Base-by-base conservation (phyloP, 1,140 invertebrate species). In the Diachasma alloeum region DNA sequence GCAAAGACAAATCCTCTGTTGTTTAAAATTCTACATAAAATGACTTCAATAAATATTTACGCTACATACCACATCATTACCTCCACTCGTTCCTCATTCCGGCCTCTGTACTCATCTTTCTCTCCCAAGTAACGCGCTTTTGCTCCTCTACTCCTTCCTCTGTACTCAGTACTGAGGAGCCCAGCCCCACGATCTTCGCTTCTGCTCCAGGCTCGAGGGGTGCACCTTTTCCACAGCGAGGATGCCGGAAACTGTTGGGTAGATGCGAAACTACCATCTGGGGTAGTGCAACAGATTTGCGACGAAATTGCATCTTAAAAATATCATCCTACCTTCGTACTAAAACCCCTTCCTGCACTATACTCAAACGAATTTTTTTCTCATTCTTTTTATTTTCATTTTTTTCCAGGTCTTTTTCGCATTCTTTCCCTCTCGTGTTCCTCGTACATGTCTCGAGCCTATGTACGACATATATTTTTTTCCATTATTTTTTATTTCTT, bases 241-340 rank as follows among this genome's bases (percentile, higher is more conserved):
- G 76, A 77, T 77, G 78, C 72, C 37, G 78, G 59, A 77, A 77
- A 77, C 75, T 19, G 75, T 56, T 71, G 74, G 37, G 63, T 39
- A 69, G 75, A 72, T 53, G 68, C 37, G 46, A 72, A 42, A 31
- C 81, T 74, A 82, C 78, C 83, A 86, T 83, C 82, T 85, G 85
- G 48, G 17, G n/a, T 80, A 80, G 80, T 84, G 81, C 80, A 81
- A 82, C 80, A 86, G 83, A 87, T 87, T 86, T 83, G 80, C 82
- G 81, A 81, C 80, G 82, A 87, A 88, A 87, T 87, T 87, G 84
- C 85, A 85, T 87, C 84, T 86, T 85, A 86, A 87, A 87, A 87
- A 87, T 87, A 87, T 84, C 83, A 87, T 87, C 82, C 82, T 53
- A 42, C 13, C 17, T 53, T n/a, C n/a, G 48, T 53, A 53, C 39